These are phyloP conservation scores for Lipophrys pholis DNA, from an alignment of 2,113 vertebrate species.

Conservation along the genomic window DNA sequence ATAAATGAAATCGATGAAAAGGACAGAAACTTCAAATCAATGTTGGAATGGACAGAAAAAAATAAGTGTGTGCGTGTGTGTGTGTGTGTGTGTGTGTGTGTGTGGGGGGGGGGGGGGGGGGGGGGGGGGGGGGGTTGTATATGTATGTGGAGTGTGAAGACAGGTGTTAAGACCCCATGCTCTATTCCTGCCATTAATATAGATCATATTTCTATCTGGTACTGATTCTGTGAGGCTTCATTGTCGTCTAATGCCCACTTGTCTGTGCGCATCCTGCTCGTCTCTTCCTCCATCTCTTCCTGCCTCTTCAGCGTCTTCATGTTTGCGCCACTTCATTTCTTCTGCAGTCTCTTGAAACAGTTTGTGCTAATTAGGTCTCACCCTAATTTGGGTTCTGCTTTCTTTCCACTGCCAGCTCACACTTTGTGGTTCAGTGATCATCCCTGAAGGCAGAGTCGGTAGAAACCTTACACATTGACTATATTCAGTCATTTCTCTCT, in stretches of 20 bases:
- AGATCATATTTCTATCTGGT: neutral
- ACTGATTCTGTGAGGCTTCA: neutral
- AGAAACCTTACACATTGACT: no score
- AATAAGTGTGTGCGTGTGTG: no score
- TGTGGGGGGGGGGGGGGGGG: no score
- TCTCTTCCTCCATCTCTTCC: neutral
- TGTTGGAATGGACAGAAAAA: no score
- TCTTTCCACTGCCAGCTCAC: neutral
- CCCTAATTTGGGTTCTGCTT: neutral
- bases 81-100: no score
- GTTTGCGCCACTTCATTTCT: neutral
- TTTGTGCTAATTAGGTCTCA: neutral
- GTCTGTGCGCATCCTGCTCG: conserved; percentile 9
- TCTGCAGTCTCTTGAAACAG: neutral
- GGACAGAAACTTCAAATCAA: no score
- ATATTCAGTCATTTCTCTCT: no score
- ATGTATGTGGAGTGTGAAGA: no score
- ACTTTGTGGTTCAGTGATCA: neutral
- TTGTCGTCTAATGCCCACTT: neutral
- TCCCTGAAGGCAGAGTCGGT: neutral
- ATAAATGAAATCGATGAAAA: no score
- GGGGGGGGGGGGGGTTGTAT: no score
- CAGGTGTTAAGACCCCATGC: no score
- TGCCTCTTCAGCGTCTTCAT: neutral
- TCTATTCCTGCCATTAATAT: neutral